Conservation (phyloP, 1,140 invertebrate species). For the Samia ricini region DNA sequence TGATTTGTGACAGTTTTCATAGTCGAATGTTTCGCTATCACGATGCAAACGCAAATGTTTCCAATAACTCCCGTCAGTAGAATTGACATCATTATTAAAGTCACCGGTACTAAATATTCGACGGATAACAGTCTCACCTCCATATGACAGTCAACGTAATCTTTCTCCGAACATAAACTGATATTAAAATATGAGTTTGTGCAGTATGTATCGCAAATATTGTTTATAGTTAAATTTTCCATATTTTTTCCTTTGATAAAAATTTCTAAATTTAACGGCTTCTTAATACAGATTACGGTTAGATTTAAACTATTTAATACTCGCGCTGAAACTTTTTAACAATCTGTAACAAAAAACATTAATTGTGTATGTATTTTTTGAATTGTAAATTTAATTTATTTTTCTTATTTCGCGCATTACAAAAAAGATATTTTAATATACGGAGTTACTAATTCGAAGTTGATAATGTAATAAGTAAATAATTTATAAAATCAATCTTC, state of each 20-base stretch:
- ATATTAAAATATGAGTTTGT: conserved; percentile 6
- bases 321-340: no score
- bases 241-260: neutral
- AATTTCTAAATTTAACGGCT: no score
- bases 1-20: conserved; percentile 8
- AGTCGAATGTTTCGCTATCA: neutral
- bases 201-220: conserved; percentile 5
- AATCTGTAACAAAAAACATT: no score
- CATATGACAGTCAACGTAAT: conserved; percentile 8
- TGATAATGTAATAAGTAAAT: no score
- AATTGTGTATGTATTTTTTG: no score
- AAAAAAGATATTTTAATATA: no score
- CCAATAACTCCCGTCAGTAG: neutral
- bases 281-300: no score
- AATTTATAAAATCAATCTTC: neutral
- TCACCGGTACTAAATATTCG: neutral
- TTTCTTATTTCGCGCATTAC: no score
- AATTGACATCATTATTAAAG: neutral
- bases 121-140: neutral
- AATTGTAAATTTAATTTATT: no score
- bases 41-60: conserved; percentile 2
- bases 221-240: neutral
- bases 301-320: no score
- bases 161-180: neutral
- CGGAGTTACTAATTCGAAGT: no score